Percentiles rank a stretch among this genome's conserved stretches.
phyloP scores from a whole-genome alignment of 2,888 invertebrate genomes.

The Chymomyza procnemis region DNA sequence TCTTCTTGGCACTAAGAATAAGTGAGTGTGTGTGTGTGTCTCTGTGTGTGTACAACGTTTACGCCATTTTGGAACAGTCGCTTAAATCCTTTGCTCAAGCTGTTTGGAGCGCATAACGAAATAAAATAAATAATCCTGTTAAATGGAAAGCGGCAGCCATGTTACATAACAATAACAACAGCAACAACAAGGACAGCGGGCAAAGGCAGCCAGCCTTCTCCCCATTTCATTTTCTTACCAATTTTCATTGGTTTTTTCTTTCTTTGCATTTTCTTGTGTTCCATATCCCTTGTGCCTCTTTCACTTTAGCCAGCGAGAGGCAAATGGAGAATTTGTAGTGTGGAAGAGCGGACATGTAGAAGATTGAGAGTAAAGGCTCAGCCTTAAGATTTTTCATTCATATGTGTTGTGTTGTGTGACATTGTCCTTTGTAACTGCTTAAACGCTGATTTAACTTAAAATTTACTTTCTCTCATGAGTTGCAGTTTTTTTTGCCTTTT shows the following conservation, averaged over 20 bases:
- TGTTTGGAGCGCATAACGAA: conserved; percentile 72
- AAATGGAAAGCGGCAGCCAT: conserved; percentile 56
- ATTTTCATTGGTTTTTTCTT: conserved; percentile 41
- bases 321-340: no score
- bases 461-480: not conserved
- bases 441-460: not conserved
- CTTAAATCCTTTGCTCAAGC: conserved; percentile 71
- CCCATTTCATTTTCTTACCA: conserved; percentile 61
- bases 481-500: not conserved
- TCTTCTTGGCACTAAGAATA: conserved; percentile 1
- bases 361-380: conserved; percentile 10
- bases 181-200: conserved; percentile 12
- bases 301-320: no score
- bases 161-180: conserved; percentile 17
- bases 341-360: not conserved
- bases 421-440: not conserved
- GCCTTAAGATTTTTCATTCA: conserved; percentile 66
- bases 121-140: conserved; percentile 73
- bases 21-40: not conserved
- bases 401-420: conserved; percentile 47
- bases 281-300: not conserved
- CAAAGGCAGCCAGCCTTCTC: conserved; percentile 28
- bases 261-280: not conserved
- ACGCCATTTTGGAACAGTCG: conserved; percentile 41
- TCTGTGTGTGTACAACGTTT: conserved; percentile 9